Percentiles rank a stretch among this genome's conserved stretches.
Conservation (phyloP, 1,140 invertebrate species). For the Potamilus streckersoni region DNA sequence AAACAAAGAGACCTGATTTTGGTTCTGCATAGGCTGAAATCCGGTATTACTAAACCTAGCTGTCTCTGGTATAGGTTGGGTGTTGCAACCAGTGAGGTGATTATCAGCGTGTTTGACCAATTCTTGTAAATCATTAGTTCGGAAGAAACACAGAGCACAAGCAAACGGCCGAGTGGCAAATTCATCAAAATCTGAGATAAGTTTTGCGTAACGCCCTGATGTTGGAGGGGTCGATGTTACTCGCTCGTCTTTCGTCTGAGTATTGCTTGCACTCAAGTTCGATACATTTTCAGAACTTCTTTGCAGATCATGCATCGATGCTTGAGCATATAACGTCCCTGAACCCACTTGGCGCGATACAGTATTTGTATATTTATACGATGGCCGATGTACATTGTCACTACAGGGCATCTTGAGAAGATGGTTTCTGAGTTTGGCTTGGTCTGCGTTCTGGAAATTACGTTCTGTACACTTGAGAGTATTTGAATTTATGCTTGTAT, state of each 20-base stretch:
- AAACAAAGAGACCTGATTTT: no score
- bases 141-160: constrained; percentile 48
- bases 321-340: no score
- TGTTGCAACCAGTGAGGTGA: constrained; percentile 42
- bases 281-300: no score
- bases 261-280: no score
- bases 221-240: constrained; percentile 23
- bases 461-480: no score
- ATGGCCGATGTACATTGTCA: no score
- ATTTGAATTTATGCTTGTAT: background rate
- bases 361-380: no score
- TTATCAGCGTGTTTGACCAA: constrained; percentile 38
- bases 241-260: constrained; percentile 6
- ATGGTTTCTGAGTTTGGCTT: no score
- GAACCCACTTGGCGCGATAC: no score
- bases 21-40: background rate
- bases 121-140: constrained; percentile 23
- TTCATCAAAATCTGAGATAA: constrained; percentile 48
- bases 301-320: no score
- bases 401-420: no score
- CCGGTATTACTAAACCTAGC: constrained; percentile 21
- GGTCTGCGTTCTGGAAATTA: no score
- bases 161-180: constrained; percentile 45
- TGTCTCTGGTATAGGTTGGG: constrained; percentile 26
- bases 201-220: constrained; percentile 37